Evolutionary conservation across 2,113 vertebrate genomes (phyloP), one percentile per base, ranked within the genome.

Genomic region (Tachysurus fulvidraco): DNA sequence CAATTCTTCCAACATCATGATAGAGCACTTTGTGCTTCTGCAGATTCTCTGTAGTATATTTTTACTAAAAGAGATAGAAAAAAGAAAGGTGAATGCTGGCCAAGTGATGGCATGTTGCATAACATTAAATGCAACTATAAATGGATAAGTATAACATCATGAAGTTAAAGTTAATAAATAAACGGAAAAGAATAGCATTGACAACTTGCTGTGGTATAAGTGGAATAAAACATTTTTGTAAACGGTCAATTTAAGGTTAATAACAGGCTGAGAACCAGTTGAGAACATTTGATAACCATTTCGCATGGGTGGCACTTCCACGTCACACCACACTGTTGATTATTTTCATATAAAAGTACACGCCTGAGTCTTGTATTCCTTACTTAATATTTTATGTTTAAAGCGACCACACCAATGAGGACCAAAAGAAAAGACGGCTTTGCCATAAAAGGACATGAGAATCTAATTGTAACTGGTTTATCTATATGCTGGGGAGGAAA

Each of bases 401-500:
- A 85, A 92, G 90, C 36, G 8, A 81, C 88, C 87, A 88, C 84
- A 59, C 88, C 88, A n/a, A 80, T 77, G 85, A 89, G 55, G 77
- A 89, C 69, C 11, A 83, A 86, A 89, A 91, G 87, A 81, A 92
- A 92, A 71, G 93, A 97, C 11, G 96, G 97, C 13, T 96, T 99
- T 92, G 95, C 94, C 83, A 78, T 98, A 69, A 96, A 92, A 91
- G 95, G 94, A 85, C 91, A 83, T 0, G 93, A 96, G 80, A 95
- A 95, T 46, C 87, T 95, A 69, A 88, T 96, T 80, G 91, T 99
- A n/a, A 94, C 96, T 86, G 98, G 98, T 62, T 86, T 99, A 85
- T 96, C 97, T 60, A 94, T 99, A 21, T 99, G 97, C 89, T 99
- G 98, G 98, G 98, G 96, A 92, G 96, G 94, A 90, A 99, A 94